Conservation (phyloP, 53 echinoderm and acorn worm genomes). For the Mesocentrotus franciscanus region DNA sequence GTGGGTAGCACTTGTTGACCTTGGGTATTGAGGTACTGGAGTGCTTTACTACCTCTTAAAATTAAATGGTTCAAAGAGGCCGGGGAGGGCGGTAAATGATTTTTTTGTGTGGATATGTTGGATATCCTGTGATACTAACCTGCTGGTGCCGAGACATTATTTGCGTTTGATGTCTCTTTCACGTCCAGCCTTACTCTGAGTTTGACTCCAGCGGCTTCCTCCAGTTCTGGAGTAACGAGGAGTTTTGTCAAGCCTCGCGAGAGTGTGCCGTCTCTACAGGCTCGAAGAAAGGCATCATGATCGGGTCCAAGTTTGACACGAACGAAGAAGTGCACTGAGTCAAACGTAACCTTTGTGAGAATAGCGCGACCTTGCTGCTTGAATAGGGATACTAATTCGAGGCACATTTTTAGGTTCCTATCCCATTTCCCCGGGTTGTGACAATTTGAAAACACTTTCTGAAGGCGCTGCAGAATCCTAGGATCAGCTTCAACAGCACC, state of each 20-base stretch:
- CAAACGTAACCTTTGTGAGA: not conserved
- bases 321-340: not conserved
- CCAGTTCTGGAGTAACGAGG: not conserved
- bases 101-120: too few relatives aligned
- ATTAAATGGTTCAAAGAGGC: too few relatives aligned
- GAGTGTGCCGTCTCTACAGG: not conserved
- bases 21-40: too few relatives aligned
- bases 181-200: not conserved
- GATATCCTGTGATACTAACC: not conserved
- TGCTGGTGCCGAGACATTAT: not conserved
- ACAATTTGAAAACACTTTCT: not conserved
- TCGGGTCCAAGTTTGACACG: not conserved
- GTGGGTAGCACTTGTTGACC: too few relatives aligned
- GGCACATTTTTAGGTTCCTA: not conserved
- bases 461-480: not conserved
- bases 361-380: not conserved
- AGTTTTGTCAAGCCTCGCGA: not conserved
- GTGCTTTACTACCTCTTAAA: too few relatives aligned
- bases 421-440: not conserved
- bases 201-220: constrained; percentile 19
- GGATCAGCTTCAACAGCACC: not conserved
- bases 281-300: not conserved
- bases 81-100: too few relatives aligned
- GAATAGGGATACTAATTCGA: not conserved
- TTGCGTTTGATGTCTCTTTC: not conserved